phyloP scores from a whole-genome alignment of 2,888 invertebrate genomes.

The Cryptocephalus primarius region DNA sequence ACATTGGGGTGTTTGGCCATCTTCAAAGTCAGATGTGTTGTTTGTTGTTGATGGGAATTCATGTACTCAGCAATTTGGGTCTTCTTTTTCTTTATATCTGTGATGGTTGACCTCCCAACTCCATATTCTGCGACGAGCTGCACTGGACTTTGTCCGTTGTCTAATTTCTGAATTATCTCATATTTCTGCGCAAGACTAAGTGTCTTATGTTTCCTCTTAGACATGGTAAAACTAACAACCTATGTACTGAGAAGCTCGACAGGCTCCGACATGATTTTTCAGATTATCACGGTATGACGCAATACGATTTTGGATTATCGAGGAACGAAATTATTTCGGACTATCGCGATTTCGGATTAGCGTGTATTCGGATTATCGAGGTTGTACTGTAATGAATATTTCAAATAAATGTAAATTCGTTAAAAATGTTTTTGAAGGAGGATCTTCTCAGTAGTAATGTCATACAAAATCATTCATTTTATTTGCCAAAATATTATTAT shows the following conservation, averaged over 20 bases:
- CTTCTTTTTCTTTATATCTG: not conserved
- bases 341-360: not conserved
- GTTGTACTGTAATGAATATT: not conserved
- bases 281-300: too few species aligned
- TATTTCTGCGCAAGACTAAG: not conserved
- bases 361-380: too few species aligned
- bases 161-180: not conserved
- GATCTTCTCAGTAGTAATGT: too few species aligned
- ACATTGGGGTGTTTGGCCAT: not conserved
- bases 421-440: too few species aligned
- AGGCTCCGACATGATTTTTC: too few species aligned
- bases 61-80: not conserved
- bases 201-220: slow-evolving; percentile 1
- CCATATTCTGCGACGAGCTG: slow-evolving; percentile 1
- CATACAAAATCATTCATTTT: too few species aligned
- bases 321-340: not conserved
- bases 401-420: too few species aligned
- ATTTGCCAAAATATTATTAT: too few species aligned
- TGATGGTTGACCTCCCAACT: slow-evolving; percentile 1
- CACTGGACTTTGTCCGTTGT: not conserved
- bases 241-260: too few species aligned
- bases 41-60: too few species aligned
- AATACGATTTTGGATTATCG: not conserved
- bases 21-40: too few species aligned
- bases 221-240: too few species aligned